A percentile compares a stretch with the other conserved stretches of the same genome.
These are phyloP conservation scores for Edolisoma coerulescens DNA, from an alignment of 2,113 vertebrate species.

Conservation along the genomic window DNA sequence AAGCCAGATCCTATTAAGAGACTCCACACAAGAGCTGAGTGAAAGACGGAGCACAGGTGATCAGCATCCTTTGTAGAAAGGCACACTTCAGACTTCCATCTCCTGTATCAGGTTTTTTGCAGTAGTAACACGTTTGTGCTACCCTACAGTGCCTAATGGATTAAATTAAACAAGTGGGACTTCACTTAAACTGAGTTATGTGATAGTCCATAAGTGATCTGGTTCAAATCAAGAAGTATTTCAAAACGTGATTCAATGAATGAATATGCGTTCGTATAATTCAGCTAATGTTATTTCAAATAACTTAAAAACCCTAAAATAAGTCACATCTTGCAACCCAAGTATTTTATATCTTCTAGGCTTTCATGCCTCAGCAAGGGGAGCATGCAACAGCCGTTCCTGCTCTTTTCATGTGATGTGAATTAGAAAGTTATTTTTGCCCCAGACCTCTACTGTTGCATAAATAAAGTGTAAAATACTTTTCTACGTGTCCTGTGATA, in stretches of 20 bases:
- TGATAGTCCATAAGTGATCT: neutral
- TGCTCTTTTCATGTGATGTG: neutral
- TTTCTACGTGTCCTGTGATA: neutral
- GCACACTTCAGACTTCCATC: neutral
- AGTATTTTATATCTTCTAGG: neutral
- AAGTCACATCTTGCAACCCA: neutral
- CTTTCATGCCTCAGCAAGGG: neutral
- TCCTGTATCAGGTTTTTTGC: neutral
- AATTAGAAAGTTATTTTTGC: neutral
- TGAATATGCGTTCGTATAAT: fast-evolving
- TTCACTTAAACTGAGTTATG: neutral
- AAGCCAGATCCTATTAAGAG: neutral
- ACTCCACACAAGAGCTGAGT: neutral
- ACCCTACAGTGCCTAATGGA: neutral
- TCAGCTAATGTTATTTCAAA: neutral
- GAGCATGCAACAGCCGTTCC: neutral
- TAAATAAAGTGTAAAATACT: neutral
- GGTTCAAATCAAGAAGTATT: neutral
- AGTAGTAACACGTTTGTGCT: neutral
- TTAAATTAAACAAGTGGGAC: neutral
- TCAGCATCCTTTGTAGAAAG: neutral
- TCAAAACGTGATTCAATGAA: neutral
- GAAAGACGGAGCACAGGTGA: neutral
- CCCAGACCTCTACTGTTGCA: neutral
- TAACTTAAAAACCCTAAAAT: neutral